Percentiles rank a stretch among this genome's conserved stretches.
These are phyloP conservation scores for Arenaria interpres DNA, from an alignment of 2,113 vertebrate species.

Conservation along the genomic window DNA sequence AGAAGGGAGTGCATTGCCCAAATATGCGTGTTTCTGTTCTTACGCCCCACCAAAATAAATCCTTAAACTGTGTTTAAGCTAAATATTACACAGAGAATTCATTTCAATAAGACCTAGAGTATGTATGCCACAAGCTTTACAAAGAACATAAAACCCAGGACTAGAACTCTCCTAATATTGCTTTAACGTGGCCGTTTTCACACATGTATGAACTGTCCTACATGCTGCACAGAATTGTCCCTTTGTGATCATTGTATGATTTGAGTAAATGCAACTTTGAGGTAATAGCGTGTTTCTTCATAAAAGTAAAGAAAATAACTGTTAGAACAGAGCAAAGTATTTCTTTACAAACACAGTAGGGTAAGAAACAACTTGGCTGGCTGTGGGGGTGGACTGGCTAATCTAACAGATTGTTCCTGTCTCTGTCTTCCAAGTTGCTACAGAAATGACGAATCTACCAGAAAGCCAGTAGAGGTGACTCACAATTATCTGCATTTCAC, in stretches of 20 bases:
- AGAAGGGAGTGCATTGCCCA: neutral
- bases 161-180: neutral
- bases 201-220: neutral
- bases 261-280: neutral
- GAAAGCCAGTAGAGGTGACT: neutral
- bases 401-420: neutral
- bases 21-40: neutral
- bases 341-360: neutral
- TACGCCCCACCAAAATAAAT: neutral
- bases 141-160: neutral
- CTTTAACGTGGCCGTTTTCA: neutral
- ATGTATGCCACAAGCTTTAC: neutral
- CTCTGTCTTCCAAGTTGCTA: neutral
- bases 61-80: neutral
- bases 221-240: neutral
- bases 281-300: neutral
- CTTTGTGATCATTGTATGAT: neutral
- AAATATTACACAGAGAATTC: neutral
- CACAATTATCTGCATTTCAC: neutral
- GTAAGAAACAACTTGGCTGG: neutral
- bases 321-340: neutral
- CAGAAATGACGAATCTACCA: neutral
- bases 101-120: neutral
- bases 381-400: neutral
- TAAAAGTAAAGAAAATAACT: neutral